Conservation (phyloP, 2,888 invertebrate species). For the Caenorhabditis plicata region DNA sequence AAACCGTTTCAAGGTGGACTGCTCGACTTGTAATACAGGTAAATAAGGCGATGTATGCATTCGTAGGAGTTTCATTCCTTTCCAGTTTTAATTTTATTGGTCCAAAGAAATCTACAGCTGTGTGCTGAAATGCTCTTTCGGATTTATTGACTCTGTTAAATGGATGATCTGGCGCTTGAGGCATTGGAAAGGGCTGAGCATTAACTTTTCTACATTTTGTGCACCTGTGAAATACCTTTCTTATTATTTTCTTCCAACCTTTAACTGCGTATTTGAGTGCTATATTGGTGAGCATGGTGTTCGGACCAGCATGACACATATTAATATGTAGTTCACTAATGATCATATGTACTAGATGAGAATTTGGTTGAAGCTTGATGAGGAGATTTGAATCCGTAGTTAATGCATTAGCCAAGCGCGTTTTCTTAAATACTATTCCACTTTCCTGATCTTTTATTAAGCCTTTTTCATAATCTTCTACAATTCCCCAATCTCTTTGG, state of each 20-base stretch:
- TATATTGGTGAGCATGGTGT: neutral
- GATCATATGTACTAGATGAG: no score
- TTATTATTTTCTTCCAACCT: neutral
- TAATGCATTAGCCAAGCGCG: no score
- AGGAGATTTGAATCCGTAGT: no score
- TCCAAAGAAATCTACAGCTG: slow-evolving; percentile 3
- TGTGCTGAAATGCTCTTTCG: slow-evolving; percentile 1
- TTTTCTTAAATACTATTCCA: no score
- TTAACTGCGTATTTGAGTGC: neutral
- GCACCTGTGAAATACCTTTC: neutral
- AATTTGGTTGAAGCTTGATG: no score
- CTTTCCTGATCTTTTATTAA: no score
- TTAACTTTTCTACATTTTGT: neutral
- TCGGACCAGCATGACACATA: neutral
- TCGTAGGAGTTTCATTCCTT: no score
- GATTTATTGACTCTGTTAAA: neutral
- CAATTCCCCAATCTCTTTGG: no score
- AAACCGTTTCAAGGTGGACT: slow-evolving; percentile 4
- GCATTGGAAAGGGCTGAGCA: neutral
- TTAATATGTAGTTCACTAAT: neutral
- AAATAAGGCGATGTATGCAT: neutral
- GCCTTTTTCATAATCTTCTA: no score
- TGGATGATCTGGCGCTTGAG: neutral
- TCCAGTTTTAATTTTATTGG: no score
- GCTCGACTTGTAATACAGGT: slow-evolving; percentile 2